A percentile compares a stretch with the other conserved stretches of the same genome.
Conservation (phyloP, 2,113 vertebrate genomes). For the Merops nubicus region DNA sequence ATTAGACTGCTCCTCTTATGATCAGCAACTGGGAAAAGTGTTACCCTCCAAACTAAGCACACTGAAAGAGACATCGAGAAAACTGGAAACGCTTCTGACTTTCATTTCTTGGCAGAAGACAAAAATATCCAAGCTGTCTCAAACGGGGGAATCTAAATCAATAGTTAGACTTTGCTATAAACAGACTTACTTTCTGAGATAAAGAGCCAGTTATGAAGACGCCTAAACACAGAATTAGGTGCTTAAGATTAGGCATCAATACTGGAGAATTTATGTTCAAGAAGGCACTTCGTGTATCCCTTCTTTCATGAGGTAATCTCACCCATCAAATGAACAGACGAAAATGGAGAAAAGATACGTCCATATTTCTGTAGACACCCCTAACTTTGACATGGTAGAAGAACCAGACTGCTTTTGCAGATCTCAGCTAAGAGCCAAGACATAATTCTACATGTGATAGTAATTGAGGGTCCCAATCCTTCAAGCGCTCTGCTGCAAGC, state of each 20-base stretch:
- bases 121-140: background rate
- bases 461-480: slow-evolving; percentile 64
- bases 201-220: background rate
- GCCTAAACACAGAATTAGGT: background rate
- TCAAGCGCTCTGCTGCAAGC: slow-evolving; percentile 23
- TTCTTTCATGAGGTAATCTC: slow-evolving; percentile 2
- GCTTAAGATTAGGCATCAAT: background rate
- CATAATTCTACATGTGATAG: slow-evolving; percentile 53
- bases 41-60: background rate
- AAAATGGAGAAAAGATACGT: background rate
- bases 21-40: background rate
- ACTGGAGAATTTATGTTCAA: background rate
- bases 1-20: background rate
- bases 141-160: background rate
- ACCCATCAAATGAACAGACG: background rate
- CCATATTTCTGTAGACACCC: slow-evolving; percentile 10
- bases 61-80: background rate
- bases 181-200: background rate
- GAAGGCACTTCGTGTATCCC: background rate
- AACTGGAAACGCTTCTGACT: background rate
- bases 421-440: slow-evolving; percentile 17
- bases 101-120: background rate
- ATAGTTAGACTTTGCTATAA: slow-evolving; percentile 4
- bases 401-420: slow-evolving; percentile 53
- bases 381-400: background rate